Evolutionary conservation across 2,888 invertebrate species (phyloP).

Genomic region (Drosophila atripex): DNA sequence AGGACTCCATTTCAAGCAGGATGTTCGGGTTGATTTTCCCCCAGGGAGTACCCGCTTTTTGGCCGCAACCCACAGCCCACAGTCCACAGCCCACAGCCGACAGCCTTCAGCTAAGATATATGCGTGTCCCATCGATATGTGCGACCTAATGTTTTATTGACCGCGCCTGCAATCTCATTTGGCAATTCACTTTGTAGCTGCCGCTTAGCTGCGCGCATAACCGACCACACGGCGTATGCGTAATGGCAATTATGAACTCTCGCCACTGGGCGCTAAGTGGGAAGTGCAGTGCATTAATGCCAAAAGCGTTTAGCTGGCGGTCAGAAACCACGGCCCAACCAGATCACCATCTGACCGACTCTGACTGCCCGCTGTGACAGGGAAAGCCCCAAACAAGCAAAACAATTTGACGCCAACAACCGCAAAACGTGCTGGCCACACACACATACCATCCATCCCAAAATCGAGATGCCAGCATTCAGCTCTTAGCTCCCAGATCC

Average conservation of each 20-base stretch:
- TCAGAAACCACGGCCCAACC: conserved; percentile 60
- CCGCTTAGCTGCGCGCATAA: conserved; percentile 27
- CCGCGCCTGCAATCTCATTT: conserved; percentile 41
- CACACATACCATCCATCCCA: conserved; percentile 21
- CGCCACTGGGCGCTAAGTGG: conserved; percentile 60
- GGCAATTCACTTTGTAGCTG: conserved; percentile 33
- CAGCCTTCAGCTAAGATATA: conserved; percentile 14
- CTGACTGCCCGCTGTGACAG: conserved; percentile 69
- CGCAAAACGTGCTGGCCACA: conserved; percentile 66
- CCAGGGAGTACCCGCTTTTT: conserved; percentile 12
- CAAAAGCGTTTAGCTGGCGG: conserved; percentile 73
- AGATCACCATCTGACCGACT: conserved; percentile 53
- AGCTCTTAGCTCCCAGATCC: neutral
- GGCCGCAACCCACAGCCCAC: neutral
- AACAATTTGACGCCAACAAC: conserved; percentile 75
- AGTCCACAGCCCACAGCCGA: neutral
- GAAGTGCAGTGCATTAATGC: conserved; percentile 63
- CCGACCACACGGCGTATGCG: conserved; percentile 69
- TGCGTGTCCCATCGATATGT: conserved; percentile 27
- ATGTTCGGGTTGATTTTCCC: conserved; percentile 35
- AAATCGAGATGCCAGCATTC: neutral
- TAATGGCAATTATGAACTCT: conserved; percentile 71
- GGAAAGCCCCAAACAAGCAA: conserved; percentile 74
- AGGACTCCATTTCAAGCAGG: conserved; percentile 26
- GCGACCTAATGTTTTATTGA: conserved; percentile 33